Percentiles rank a stretch among this genome's conserved stretches.
Evolutionary conservation across 2,888 invertebrate species (phyloP).

Genomic region (Clunio marinus): DNA sequence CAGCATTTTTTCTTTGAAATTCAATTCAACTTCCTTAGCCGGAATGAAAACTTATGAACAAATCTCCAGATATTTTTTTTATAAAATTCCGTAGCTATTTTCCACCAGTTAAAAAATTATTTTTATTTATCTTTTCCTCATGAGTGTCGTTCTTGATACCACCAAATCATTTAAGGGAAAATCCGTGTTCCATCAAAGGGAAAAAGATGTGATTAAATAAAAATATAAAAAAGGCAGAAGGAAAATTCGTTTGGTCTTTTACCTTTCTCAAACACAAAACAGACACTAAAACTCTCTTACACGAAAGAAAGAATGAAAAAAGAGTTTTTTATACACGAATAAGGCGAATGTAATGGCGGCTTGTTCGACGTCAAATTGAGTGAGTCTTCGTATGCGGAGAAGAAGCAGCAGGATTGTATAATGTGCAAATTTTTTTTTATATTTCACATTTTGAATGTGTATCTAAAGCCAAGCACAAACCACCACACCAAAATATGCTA

Average conservation of each 20-base stretch:
- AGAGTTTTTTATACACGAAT: background rate
- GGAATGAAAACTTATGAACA: too few relatives aligned
- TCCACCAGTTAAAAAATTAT: background rate
- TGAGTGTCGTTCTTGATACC: background rate
- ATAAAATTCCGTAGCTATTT: background rate
- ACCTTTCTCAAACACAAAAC: constrained; percentile 38
- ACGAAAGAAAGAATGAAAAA: background rate
- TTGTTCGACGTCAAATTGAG: constrained; percentile 21
- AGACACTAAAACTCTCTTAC: constrained; percentile 39
- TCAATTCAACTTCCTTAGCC: too few relatives aligned
- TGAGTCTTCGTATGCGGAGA: constrained; percentile 20
- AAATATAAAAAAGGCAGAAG: constrained; percentile 29
- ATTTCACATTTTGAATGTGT: background rate
- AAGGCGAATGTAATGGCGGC: constrained; percentile 20
- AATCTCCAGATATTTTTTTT: too few relatives aligned
- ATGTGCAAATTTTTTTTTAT: constrained; percentile 36
- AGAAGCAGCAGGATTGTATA: constrained; percentile 34
- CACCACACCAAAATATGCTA: constrained; percentile 26
- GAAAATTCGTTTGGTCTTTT: constrained; percentile 38
- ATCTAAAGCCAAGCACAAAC: constrained; percentile 30
- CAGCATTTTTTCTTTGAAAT: background rate
- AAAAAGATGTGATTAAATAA: constrained; percentile 27
- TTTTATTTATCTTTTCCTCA: background rate
- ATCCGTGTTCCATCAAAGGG: background rate
- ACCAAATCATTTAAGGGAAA: constrained; percentile 14